Evolutionary conservation across 2,113 vertebrate species (phyloP).

Genomic region (Etheostoma cragini): DNA sequence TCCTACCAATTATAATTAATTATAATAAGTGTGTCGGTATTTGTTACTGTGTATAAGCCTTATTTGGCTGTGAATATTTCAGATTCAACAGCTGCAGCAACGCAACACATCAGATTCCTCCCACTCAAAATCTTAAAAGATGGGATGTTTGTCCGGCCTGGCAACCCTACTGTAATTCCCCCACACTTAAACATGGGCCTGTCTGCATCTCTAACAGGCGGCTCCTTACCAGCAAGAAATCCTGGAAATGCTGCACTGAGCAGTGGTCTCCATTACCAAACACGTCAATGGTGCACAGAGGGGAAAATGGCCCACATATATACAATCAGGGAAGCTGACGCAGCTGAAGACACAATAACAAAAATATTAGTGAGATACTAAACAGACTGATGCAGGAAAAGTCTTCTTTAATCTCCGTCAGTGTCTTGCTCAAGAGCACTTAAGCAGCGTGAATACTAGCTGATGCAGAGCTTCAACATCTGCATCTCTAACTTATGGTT

Average conservation of each 20-base stretch:
- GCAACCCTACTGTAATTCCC: conserved; percentile 17
- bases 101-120: conserved; percentile 6
- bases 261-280: conserved; percentile 60
- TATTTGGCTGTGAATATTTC: not conserved
- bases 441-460: not conserved
- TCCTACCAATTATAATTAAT: not conserved
- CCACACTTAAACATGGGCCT: not conserved
- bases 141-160: conserved; percentile 30
- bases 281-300: conserved; percentile 41
- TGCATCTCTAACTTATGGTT: not conserved
- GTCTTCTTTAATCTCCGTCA: too few relatives aligned
- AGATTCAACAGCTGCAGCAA: conserved; percentile 40
- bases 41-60: too few relatives aligned
- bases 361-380: not conserved
- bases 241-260: conserved; percentile 57
- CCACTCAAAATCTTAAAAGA: conserved; percentile 4
- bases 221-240: conserved; percentile 15
- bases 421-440: conserved; percentile 32
- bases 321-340: not conserved
- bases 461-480: conserved; percentile 11
- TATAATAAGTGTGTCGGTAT: not conserved
- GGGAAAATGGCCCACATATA: conserved; percentile 26
- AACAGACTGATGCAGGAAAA: not conserved
- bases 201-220: conserved; percentile 25
- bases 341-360: not conserved